Conservation (phyloP, 2,888 invertebrate species). For the Fabriciana adippe region DNA sequence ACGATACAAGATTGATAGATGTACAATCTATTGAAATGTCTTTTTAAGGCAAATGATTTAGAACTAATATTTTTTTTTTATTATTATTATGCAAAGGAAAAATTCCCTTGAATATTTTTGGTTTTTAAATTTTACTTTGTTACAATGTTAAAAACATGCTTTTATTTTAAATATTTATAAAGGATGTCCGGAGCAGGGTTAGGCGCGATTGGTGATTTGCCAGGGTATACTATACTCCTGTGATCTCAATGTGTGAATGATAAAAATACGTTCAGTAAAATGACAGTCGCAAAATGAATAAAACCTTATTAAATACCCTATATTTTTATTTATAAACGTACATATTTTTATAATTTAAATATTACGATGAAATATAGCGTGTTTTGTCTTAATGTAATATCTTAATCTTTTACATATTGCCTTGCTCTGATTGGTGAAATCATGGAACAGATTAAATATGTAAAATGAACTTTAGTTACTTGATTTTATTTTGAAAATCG, state of each 20-base stretch:
- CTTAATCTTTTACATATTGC: slow-evolving; percentile 26
- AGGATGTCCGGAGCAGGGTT: slow-evolving; percentile 29
- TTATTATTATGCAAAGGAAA: too few relatives aligned
- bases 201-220: slow-evolving; percentile 62
- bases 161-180: slow-evolving; percentile 16
- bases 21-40: too few relatives aligned
- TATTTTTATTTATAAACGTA: slow-evolving; percentile 15
- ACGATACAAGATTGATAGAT: too few relatives aligned
- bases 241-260: slow-evolving; percentile 80
- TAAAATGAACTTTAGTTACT: background rate
- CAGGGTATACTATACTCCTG: slow-evolving; percentile 75
- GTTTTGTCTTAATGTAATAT: slow-evolving; percentile 10
- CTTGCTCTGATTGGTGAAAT: slow-evolving; percentile 4
- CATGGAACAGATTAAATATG: background rate
- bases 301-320: slow-evolving; percentile 27
- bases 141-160: background rate
- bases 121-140: background rate
- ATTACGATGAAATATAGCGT: slow-evolving; percentile 3
- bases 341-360: slow-evolving; percentile 21
- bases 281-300: slow-evolving; percentile 45
- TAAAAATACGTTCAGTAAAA: slow-evolving; percentile 46
- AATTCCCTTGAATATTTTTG: too few relatives aligned
- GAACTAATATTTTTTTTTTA: too few relatives aligned
- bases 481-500: too few relatives aligned
- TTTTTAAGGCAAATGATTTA: too few relatives aligned